Evolutionary conservation across 2,113 vertebrate species (phyloP), one percentile per base, ranked within the genome.

Genomic region (Jacana jacana): DNA sequence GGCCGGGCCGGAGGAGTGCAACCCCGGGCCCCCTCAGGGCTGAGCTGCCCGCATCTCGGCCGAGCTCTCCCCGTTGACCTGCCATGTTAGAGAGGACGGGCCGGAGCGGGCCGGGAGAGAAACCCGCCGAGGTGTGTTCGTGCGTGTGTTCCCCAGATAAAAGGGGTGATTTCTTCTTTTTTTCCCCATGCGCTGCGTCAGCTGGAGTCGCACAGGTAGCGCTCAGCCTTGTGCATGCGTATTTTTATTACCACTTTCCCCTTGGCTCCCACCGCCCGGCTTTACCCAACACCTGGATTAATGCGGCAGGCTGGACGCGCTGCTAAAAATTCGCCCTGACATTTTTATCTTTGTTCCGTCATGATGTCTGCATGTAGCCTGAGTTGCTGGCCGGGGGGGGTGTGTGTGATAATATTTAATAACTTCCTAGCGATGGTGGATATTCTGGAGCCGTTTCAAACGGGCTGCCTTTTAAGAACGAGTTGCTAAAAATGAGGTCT

Each of bases 381-480:
- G 18, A 92, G 78, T 70, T 89, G 68, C 22, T 77, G 86, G 79
- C 84, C 22, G 18, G 66, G 63, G 66, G 13, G 10, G 42, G 42
- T 10, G 42, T 42, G 42, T 42, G 11, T 81, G 91, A 70, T 82
- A 64, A 91, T 51, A 51, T 95, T 95, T 76, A 64, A 60, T 79
- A 54, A 88, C 95, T 97, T 97, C 81, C 92, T 51, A 86, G 81
- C 60, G 30, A 18, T 84, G 86, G 69, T 82, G 72, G 77, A 86
- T 88, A 35, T 68, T 81, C 86, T 70, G 85, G 70, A 91, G 78
- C 91, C 33, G 51, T 95, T 94, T 92, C 80, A 87, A 90, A 81
- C 3, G n/a, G 49, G 20, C 79, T 78, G 51, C 33, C 2, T 78
- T 94, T 91, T 30, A 89, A 86, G 82, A 48, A n/a, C 24, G 23